Evolutionary conservation across 2,113 vertebrate genomes (phyloP).

Genomic region (Dendropsophus ebraccatus): DNA sequence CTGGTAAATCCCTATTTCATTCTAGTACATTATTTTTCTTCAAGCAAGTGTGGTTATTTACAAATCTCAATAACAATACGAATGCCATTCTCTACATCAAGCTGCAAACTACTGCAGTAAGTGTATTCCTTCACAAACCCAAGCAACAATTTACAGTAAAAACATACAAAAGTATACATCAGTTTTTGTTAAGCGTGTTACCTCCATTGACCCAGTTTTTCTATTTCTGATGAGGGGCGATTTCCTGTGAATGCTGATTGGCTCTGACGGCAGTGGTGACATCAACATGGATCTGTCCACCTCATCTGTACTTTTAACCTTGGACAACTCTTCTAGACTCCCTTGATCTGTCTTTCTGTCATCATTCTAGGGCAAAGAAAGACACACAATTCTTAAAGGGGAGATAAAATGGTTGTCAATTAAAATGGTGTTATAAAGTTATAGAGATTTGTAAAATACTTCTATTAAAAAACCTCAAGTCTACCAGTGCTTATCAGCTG

Average conservation of each 20-base stretch:
- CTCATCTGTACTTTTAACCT: conserved; percentile 72
- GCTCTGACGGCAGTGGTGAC: conserved; percentile 74
- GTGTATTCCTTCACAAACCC: not conserved
- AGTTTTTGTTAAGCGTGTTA: conserved; percentile 63
- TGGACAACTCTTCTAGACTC: conserved; percentile 85
- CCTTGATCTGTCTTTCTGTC: conserved; percentile 86
- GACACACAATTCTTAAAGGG: not conserved
- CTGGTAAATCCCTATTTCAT: not conserved
- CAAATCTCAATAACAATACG: not conserved
- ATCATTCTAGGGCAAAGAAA: conserved; percentile 76
- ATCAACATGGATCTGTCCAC: conserved; percentile 77
- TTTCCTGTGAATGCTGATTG: conserved; percentile 78
- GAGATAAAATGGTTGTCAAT: too few relatives aligned
- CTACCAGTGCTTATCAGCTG: too few relatives aligned
- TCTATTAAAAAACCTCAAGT: too few relatives aligned
- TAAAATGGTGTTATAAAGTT: too few relatives aligned
- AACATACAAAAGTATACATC: not conserved
- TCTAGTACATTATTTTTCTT: not conserved
- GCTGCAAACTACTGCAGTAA: not conserved
- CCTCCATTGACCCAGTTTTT: conserved; percentile 98
- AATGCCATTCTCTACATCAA: not conserved
- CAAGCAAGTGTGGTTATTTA: not conserved
- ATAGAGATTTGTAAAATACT: too few relatives aligned
- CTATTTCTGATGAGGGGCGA: conserved; percentile 89
- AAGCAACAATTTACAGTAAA: too few relatives aligned